Evolutionary conservation across 2,797 vertebrate genomes (phyloP), one percentile per base, ranked within the genome.

Genomic region (Halcyon leucocephala): DNA sequence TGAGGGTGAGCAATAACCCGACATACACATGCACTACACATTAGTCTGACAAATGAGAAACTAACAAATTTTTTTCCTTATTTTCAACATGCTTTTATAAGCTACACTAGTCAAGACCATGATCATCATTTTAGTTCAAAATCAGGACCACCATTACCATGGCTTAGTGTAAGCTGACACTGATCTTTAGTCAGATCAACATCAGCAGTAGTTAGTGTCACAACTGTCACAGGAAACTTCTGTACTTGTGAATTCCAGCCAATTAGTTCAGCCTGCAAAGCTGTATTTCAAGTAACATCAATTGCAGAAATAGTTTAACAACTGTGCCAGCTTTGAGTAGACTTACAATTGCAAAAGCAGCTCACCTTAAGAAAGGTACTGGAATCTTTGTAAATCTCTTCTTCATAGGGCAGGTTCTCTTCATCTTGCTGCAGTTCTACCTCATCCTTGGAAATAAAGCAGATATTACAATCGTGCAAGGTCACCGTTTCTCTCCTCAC

Each of bases 331-430:
- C 12, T 89, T 17, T 80, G 78, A 62, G 37, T 21, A 60, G 18
- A 33, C 5, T n/a, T 58, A 4, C 6, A 60, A 39, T 6, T 37
- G 42, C 35, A 88, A 17, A 72, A 48, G 31, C 29, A 60, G 72
- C 48, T 97, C 94, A 99, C 99, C 99, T 99, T 99, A 22, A 99
- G 98, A 82, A 99, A 99, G 46, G 99, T 99, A 96, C 99, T 99
- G 35, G 99, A 99, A 95, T 99, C 99, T 97, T 99, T 99, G 97
- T 99, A 99, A 93, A 99, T 99, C 94, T 98, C 98, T 92, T 99
- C 99, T 94, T 99, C 99, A 66, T 99, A 99, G 1, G 98, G 99
- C 83, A 99, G 97, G 88, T 98, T 99, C 93, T 99, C 99, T 86
- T 99, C 99, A 20, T 98, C 98, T 73, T 98, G 99, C 91, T 98